Evolutionary conservation across 2,888 invertebrate species (phyloP).

Genomic region (Adelphocoris suturalis): DNA sequence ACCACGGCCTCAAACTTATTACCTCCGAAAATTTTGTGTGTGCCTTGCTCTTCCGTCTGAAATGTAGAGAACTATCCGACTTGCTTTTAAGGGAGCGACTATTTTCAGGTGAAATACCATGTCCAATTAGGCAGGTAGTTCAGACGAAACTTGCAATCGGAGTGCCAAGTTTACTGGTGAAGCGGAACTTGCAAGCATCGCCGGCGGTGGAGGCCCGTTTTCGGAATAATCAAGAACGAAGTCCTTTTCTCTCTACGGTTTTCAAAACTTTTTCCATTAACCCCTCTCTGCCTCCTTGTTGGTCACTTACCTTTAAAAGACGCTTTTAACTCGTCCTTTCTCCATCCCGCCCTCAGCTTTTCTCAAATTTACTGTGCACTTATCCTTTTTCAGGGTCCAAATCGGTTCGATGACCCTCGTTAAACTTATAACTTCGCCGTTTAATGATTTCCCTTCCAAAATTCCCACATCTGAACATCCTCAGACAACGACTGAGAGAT

Average conservation of each 20-base stretch:
- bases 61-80: too few species aligned
- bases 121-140: not conserved
- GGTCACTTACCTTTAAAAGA: not conserved
- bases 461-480: too few species aligned
- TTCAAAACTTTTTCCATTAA: not conserved
- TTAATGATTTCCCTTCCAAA: too few species aligned
- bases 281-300: not conserved
- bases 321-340: not conserved
- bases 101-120: not conserved
- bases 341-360: not conserved
- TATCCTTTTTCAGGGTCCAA: not conserved
- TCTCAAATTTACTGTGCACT: not conserved
- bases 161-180: not conserved
- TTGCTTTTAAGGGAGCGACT: too few species aligned
- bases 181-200: not conserved
- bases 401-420: not conserved
- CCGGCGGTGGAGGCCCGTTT: not conserved
- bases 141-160: not conserved
- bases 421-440: too few species aligned
- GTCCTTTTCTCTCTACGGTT: not conserved
- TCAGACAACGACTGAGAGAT: too few species aligned
- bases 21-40: too few species aligned
- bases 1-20: too few species aligned
- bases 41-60: too few species aligned
- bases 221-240: not conserved